These are phyloP conservation scores for Balaenoptera acutorostrata DNA, from an alignment of 2,113 vertebrate species.

Conservation along the genomic window DNA sequence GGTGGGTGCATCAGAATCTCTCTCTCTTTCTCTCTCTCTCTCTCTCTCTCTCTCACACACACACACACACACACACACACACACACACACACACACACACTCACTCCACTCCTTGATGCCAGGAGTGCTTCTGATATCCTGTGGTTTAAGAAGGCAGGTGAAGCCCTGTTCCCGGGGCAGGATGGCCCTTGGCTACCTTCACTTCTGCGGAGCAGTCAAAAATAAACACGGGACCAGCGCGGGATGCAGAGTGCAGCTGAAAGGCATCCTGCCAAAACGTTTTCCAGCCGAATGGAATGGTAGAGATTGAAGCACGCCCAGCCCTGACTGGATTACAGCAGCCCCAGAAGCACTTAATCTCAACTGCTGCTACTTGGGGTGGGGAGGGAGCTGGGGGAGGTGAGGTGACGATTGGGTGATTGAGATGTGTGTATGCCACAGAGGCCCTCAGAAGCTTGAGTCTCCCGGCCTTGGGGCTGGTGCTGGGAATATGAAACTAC, in stretches of 20 bases:
- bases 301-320: slow-evolving; percentile 65
- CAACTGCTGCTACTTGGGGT: slow-evolving; percentile 45
- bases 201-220: neutral
- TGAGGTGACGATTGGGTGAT: slow-evolving; percentile 67
- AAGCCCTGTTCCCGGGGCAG: neutral
- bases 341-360: slow-evolving; percentile 76
- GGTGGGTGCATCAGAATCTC: neutral
- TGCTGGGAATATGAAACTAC: slow-evolving; percentile 61
- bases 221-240: neutral
- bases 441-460: slow-evolving; percentile 9
- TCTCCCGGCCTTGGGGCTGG: slow-evolving; percentile 46
- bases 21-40: neutral
- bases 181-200: neutral
- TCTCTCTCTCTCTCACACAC: neutral
- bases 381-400: neutral
- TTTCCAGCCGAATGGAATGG: slow-evolving; percentile 60
- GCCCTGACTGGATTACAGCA: slow-evolving; percentile 76
- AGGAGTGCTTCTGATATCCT: neutral
- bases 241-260: slow-evolving; percentile 23
- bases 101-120: neutral
- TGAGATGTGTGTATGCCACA: neutral
- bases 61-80: too few relatives aligned
- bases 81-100: neutral
- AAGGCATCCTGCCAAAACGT: slow-evolving; percentile 72
- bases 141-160: neutral